Percentiles rank a stretch among this genome's conserved stretches.
Evolutionary conservation across 2,113 vertebrate genomes (phyloP).

Genomic region (Engystomops pustulosus): DNA sequence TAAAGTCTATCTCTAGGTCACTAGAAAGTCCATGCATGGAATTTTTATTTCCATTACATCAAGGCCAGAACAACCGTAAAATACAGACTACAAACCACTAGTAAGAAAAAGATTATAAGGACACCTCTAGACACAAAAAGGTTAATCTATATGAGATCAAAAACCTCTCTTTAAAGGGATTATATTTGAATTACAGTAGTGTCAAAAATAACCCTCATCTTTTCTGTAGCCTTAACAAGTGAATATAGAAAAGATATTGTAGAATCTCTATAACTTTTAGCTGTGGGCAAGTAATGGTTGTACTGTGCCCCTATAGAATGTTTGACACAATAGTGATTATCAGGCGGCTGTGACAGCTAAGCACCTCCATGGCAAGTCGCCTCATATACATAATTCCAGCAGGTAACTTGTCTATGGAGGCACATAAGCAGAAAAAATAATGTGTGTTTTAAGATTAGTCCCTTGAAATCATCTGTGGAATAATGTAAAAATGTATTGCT

Average conservation of each 20-base stretch:
- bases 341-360: background rate
- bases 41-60: too few relatives aligned
- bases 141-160: too few relatives aligned
- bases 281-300: background rate
- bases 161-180: background rate
- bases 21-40: too few relatives aligned
- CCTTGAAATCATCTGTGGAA: slow-evolving; percentile 32
- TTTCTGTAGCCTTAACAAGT: background rate
- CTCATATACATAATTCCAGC: background rate
- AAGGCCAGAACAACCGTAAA: too few relatives aligned
- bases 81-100: too few relatives aligned
- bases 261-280: background rate
- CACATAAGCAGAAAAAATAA: slow-evolving; percentile 6
- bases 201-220: background rate
- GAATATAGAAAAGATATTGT: background rate
- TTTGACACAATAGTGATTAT: background rate
- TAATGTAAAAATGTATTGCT: slow-evolving; percentile 12
- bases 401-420: slow-evolving; percentile 15
- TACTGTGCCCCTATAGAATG: background rate
- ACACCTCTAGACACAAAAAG: too few relatives aligned
- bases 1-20: too few relatives aligned
- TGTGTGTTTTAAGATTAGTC: background rate
- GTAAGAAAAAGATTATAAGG: too few relatives aligned
- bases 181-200: background rate
- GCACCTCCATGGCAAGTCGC: background rate